These are phyloP conservation scores for Dromiciops gliroides DNA, from an alignment of 2,113 vertebrate species.

Conservation along the genomic window DNA sequence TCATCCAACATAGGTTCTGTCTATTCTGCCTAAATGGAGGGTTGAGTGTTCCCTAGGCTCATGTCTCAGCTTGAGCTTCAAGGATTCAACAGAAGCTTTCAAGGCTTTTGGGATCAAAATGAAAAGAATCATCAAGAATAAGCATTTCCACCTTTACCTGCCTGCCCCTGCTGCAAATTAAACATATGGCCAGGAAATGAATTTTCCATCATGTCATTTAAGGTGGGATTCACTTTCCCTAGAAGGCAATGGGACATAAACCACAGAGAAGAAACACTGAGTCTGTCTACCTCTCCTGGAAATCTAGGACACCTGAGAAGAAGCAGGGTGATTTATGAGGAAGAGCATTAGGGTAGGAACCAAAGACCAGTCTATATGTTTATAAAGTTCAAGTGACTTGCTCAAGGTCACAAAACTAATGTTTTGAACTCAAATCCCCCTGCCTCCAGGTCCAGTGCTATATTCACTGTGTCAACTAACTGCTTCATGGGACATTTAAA, in stretches of 20 bases:
- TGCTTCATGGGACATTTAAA: not conserved
- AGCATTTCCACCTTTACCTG: not conserved
- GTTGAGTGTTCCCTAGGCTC: not conserved
- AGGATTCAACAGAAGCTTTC: not conserved
- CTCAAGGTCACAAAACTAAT: not conserved
- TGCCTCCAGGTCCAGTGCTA: not conserved
- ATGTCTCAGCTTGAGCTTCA: not conserved
- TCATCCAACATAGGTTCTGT: not conserved
- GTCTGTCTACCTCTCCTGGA: not conserved
- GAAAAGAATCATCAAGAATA: not conserved
- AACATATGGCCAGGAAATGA: not conserved
- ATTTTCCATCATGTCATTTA: not conserved
- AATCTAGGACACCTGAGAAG: not conserved
- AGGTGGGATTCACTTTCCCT: not conserved
- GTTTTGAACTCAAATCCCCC: not conserved
- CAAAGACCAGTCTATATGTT: too few species aligned
- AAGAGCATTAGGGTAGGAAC: not conserved
- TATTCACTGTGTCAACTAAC: not conserved
- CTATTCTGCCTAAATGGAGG: not conserved
- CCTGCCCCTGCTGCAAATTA: not conserved
- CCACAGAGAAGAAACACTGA: not conserved
- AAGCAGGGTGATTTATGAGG: not conserved
- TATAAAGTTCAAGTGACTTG: not conserved
- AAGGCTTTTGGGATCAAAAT: not conserved
- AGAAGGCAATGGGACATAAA: not conserved